phyloP scores from a whole-genome alignment of 2,888 invertebrate species.

The Oligia fasciuncula region DNA sequence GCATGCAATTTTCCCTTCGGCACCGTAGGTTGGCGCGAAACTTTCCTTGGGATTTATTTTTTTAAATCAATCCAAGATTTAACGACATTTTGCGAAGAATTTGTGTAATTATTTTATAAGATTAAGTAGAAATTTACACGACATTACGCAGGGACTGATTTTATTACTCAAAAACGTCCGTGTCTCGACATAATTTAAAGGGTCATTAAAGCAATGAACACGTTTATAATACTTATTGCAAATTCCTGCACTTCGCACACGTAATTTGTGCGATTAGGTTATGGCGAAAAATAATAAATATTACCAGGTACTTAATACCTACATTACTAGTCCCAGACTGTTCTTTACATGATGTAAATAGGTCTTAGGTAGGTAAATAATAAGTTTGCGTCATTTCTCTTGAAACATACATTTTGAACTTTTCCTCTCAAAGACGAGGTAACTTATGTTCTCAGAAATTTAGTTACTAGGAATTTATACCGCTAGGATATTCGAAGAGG shows the following conservation, averaged over 20 bases:
- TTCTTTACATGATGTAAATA: neutral
- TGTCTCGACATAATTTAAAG: slow-evolving; percentile 22
- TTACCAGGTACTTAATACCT: neutral
- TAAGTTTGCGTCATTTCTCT: slow-evolving; percentile 1
- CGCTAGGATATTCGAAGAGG: neutral
- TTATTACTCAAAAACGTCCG: slow-evolving; percentile 26
- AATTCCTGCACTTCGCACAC: slow-evolving; percentile 1
- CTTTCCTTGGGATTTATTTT: slow-evolving; percentile 56
- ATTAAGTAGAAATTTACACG: slow-evolving; percentile 11
- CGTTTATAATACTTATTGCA: slow-evolving; percentile 16
- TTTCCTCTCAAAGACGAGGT: neutral
- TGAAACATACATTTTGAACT: slow-evolving; percentile 1
- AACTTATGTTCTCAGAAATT: neutral
- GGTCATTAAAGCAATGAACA: slow-evolving; percentile 4
- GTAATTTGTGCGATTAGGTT: slow-evolving; percentile 9
- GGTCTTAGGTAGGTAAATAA: neutral
- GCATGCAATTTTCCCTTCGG: slow-evolving; percentile 73
- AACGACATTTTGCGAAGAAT: neutral
- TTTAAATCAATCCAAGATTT: neutral
- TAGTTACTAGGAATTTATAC: neutral
- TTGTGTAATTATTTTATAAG: neutral
- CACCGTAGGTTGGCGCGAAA: slow-evolving; percentile 67
- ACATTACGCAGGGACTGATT: slow-evolving; percentile 29
- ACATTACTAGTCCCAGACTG: neutral
- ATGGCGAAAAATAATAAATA: neutral